These are phyloP conservation scores for Dynastes grantii DNA, from an alignment of 2,888 invertebrate genomes.

Conservation along the genomic window DNA sequence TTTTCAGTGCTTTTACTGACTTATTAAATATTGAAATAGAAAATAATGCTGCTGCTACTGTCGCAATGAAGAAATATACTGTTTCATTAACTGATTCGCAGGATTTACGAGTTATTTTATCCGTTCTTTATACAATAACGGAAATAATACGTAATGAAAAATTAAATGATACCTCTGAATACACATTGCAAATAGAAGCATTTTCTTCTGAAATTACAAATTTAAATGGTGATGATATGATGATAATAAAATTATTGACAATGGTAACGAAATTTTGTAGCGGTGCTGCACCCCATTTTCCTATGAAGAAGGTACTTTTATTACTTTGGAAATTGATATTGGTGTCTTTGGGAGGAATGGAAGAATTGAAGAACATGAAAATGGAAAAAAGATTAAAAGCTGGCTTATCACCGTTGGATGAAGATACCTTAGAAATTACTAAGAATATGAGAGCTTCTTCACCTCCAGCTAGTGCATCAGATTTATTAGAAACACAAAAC, in stretches of 20 bases:
- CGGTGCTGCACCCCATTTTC: conserved; percentile 96
- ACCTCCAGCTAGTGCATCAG: conserved; percentile 93
- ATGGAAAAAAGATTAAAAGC: conserved; percentile 78
- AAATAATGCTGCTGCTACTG: conserved; percentile 79
- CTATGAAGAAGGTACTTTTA: conserved; percentile 97
- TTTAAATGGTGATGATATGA: conserved; percentile 83
- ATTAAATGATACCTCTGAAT: conserved; percentile 69
- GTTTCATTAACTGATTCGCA: conserved; percentile 92
- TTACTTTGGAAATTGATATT: conserved; percentile 96
- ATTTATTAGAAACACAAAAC: conserved; percentile 90
- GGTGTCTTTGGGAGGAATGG: conserved; percentile 93
- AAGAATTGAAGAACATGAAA: conserved; percentile 86
- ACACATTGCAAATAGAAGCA: conserved; percentile 71
- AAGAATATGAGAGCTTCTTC: conserved; percentile 95
- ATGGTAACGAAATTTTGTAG: conserved; percentile 98
- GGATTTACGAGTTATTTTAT: conserved; percentile 92
- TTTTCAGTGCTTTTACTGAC: conserved; percentile 92
- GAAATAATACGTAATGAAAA: conserved; percentile 91
- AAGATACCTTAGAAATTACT: conserved; percentile 96
- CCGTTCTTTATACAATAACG: conserved; percentile 94
- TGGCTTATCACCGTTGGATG: conserved; percentile 84
- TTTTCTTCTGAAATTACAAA: conserved; percentile 76
- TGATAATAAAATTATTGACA: conserved; percentile 91
- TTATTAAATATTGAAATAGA: conserved; percentile 96
- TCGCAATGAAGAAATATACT: conserved; percentile 83